A percentile compares a stretch with the other conserved stretches of the same genome.
phyloP scores from a whole-genome alignment of 2,113 vertebrate species.

The Dipodomys stephensi region DNA sequence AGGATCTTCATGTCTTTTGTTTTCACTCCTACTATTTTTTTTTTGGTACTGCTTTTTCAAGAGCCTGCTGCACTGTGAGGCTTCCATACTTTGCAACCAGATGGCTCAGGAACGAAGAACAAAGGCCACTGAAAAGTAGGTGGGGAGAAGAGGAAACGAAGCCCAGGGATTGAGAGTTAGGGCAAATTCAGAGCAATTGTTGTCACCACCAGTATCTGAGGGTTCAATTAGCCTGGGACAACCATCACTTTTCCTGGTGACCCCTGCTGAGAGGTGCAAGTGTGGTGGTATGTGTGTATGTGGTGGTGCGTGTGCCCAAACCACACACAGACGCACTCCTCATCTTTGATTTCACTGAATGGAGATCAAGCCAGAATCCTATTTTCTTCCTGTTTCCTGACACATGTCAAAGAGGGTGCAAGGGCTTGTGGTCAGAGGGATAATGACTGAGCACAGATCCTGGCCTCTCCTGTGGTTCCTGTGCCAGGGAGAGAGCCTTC shows the following conservation, averaged over 20 bases:
- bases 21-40: conserved; percentile 74
- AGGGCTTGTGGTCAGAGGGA: neutral
- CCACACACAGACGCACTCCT: neutral
- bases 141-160: conserved; percentile 63
- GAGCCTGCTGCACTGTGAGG: conserved; percentile 79
- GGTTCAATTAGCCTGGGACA: neutral
- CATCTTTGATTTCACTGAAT: neutral
- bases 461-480: too few relatives aligned
- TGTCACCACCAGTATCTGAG: conserved; percentile 35
- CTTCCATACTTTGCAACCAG: conserved; percentile 81
- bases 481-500: too few relatives aligned
- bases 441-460: neutral
- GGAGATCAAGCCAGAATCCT: neutral
- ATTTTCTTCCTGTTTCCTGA: neutral
- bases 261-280: neutral
- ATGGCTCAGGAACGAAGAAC: conserved; percentile 80
- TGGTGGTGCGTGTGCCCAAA: neutral
- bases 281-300: neutral
- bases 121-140: conserved; percentile 82
- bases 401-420: neutral
- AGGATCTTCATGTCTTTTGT: conserved; percentile 80
- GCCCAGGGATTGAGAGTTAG: conserved; percentile 70
- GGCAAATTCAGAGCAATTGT: conserved; percentile 51
- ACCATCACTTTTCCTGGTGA: neutral
- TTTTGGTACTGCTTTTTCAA: conserved; percentile 72